Evolutionary conservation across 2,797 vertebrate genomes (phyloP).

Genomic region (Passerculus sandwichensis): DNA sequence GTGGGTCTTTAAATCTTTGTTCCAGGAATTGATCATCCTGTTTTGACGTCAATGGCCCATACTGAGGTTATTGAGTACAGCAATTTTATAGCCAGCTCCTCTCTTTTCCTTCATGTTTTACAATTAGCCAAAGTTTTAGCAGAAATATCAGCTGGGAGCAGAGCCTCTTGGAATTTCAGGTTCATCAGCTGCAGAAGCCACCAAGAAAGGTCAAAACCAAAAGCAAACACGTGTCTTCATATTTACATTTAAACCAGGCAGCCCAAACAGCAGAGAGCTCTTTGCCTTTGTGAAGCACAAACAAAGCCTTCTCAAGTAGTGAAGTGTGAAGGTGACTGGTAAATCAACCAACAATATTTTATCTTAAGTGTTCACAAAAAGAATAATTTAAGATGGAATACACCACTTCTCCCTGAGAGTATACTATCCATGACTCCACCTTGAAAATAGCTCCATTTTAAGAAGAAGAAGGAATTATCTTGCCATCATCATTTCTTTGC

Average conservation of each 20-base stretch:
- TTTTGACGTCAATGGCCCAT: conserved; percentile 40
- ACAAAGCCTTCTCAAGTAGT: not conserved
- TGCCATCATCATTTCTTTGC: not conserved
- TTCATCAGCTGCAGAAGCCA: conserved; percentile 5
- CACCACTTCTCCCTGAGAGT: not conserved
- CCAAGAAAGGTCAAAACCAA: conserved; percentile 39
- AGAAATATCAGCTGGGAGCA: conserved; percentile 19
- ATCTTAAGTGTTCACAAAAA: conserved; percentile 21
- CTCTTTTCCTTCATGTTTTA: conserved; percentile 41
- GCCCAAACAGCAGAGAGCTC: not conserved
- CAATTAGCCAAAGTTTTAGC: conserved; percentile 37
- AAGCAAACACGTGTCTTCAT: conserved; percentile 49
- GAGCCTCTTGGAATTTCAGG: conserved; percentile 16
- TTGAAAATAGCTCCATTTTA: not conserved
- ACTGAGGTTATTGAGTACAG: conserved; percentile 22
- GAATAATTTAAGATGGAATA: not conserved
- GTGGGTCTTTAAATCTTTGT: conserved; percentile 47
- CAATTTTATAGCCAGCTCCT: conserved; percentile 30
- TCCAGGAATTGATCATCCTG: conserved; percentile 32
- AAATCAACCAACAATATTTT: conserved; percentile 16
- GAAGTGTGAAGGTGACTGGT: conserved; percentile 30
- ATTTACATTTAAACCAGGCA: conserved; percentile 55
- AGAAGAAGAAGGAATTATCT: not conserved
- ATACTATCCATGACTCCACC: not conserved
- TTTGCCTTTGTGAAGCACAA: conserved; percentile 36